A percentile compares a stretch with the other conserved stretches of the same genome.
phyloP scores from a whole-genome alignment of 1,140 invertebrate genomes.

The Leptopilina clavipes region DNA sequence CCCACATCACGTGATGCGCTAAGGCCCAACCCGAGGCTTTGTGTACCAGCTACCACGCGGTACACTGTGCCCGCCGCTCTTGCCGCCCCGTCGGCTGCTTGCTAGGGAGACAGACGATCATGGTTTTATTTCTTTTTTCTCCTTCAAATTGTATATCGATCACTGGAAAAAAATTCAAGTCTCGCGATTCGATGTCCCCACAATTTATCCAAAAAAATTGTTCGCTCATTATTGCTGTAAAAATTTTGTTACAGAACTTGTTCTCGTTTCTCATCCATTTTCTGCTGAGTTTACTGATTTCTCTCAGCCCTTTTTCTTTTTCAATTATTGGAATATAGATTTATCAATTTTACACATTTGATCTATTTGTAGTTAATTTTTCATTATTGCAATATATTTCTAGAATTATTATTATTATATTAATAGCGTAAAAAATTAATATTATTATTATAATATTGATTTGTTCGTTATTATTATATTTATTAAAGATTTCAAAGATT shows the following conservation, averaged over 20 bases:
- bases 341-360: no score
- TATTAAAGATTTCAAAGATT: no score
- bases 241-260: conserved; percentile 34
- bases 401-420: neutral
- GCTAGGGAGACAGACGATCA: conserved; percentile 75
- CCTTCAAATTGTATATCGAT: conserved; percentile 8
- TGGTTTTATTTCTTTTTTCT: conserved; percentile 48
- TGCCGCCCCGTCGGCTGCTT: conserved; percentile 84
- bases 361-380: no score
- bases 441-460: neutral
- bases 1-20: conserved; percentile 79
- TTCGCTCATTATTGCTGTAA: conserved; percentile 33
- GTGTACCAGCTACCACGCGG: conserved; percentile 84
- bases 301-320: neutral
- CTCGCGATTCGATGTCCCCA: conserved; percentile 16
- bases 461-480: no score
- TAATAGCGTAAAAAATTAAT: no score
- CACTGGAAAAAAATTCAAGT: conserved; percentile 31
- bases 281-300: neutral
- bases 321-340: neutral
- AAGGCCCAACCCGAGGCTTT: conserved; percentile 82
- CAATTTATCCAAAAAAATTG: no score
- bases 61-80: conserved; percentile 84
- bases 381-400: neutral
- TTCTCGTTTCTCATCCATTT: neutral